Evolutionary conservation across 2,888 invertebrate species (phyloP), one percentile per base, ranked within the genome.

Genomic region (Polydesmus complanatus): DNA sequence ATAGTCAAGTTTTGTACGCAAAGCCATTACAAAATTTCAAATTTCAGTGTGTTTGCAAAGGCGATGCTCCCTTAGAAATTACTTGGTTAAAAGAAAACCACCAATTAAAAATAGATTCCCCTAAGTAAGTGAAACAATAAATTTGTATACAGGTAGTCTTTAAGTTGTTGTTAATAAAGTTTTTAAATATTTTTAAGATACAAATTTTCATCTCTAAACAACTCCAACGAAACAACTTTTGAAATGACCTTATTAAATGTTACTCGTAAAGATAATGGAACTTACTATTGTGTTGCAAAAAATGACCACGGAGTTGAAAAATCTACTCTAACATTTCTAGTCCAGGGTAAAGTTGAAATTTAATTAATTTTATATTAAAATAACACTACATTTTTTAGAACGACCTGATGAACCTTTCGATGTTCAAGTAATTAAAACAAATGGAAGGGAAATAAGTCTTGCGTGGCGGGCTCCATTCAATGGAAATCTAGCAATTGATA

Each of bases 381-480:
- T 37, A 37, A 37, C 14, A 37, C 14, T 37, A 8, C 14, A 37
- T 37, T 37, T 37, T 37, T 8, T 14, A 37, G 37, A 37, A 37
- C 37, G 37, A 8, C 37, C 37, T 8, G 37, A 37, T 37, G 8
- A 37, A 37, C 37, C 37, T 14, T 14, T 8, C 5, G 14, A 37
- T 14, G 14, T 37, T 14, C 37, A 14, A 37, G 14, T 14, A 37
- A 37, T 37, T 37, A 37, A 37, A 8, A 5, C 5, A 8, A 37
- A 37, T 37, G 37, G 37, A 37, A 37, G 14, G 37, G 37, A 37
- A 5, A 37, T 37, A 5, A 37, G 8, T 8, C 37, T 37, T 37
- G 8, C 5, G 14, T 75, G 75, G 75, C 64, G 66, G 19, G 63
- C 65, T 25, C 70, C 73, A 2, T 72, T 68, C 57, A 68, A 73